Base-by-base conservation (phyloP, 1,140 invertebrate genomes). In the Venustaconcha ellipsiformis region DNA sequence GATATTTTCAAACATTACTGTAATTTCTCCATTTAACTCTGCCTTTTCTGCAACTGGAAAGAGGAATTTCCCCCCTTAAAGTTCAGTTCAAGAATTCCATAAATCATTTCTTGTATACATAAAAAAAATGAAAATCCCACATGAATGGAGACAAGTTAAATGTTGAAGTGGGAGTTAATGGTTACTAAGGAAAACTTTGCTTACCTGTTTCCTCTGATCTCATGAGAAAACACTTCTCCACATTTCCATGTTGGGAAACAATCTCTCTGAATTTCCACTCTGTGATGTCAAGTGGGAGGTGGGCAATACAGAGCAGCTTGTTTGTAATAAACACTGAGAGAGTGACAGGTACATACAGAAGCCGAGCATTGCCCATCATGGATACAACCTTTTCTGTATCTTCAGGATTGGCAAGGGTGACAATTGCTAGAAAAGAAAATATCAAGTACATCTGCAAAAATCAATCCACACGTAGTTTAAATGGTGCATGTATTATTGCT, bases 141-240 rank as follows among this genome's bases (percentile, higher is more conserved):
- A 23, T 26, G 11, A 48, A 11, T 48, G 37, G 37, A 48, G 37
- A 48, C 37, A 48, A 48, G 37, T 6, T 48, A 48, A 8, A 48
- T 0, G 8, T 8, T 48, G 37, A 48, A 48, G 37, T 6, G 37
- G 37, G 37, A 48, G 6, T 8, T 48, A 48, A 48, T 48, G 6
- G 37, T 8, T 48, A 11, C 6, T 6, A 48, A 8, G 4, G 37
- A 8, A 48, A 57, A 15, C 11, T 14, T 57, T 30, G 80, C 80
- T 70, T 80, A 92, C 91, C 92, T 81, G 91, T 92, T 70, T 89
- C 87, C 80, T 92, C 91, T 75, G 90, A 91, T 81, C 91, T 88
- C 89, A 93, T 92, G 14, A 93, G 87, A 82, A 93, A 93, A 74
- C 88, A 89, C 70, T 90, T 90, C 57, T 88, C 87, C 6, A 92